A percentile compares a stretch with the other conserved stretches of the same genome.
phyloP scores from a whole-genome alignment of 1,140 invertebrate species.

The Drosophila trapezifrons region DNA sequence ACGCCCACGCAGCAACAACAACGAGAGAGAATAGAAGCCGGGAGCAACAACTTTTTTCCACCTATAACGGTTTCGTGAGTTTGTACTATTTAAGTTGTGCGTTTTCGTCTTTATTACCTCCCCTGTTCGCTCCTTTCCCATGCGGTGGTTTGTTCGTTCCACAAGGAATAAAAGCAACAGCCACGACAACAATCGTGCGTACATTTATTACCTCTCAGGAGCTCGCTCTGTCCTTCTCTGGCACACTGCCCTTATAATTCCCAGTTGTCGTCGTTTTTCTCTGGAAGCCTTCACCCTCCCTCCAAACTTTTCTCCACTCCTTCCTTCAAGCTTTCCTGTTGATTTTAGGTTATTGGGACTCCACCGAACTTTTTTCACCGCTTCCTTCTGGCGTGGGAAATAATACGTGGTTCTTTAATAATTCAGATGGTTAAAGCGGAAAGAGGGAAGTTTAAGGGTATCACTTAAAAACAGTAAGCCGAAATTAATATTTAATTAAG shows the following conservation, averaged over 20 bases:
- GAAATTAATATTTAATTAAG: neutral
- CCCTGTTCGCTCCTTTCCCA: conserved; percentile 3
- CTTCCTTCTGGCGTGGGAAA: conserved; percentile 3
- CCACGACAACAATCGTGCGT: conserved; percentile 45
- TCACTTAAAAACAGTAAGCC: neutral
- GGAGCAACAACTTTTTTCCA: conserved; percentile 38
- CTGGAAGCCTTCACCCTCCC: conserved; percentile 1
- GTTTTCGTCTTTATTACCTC: conserved; percentile 41
- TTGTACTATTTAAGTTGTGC: conserved; percentile 32
- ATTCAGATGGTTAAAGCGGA: conserved; percentile 4
- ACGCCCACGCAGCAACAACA: conserved; percentile 38
- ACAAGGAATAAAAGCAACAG: conserved; percentile 32
- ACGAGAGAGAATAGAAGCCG: conserved; percentile 16
- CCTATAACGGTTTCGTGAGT: conserved; percentile 52
- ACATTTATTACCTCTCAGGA: conserved; percentile 32
- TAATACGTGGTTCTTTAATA: conserved; percentile 17
- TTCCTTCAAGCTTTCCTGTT: conserved; percentile 19
- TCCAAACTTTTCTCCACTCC: neutral
- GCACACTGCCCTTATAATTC: conserved; percentile 9
- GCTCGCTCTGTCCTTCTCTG: conserved; percentile 11
- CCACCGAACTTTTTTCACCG: neutral
- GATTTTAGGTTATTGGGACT: conserved; percentile 32
- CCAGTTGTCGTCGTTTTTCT: conserved; percentile 19
- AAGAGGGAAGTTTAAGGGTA: conserved; percentile 2
- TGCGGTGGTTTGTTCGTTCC: conserved; percentile 25